Conservation (phyloP, 2,113 vertebrate genomes). For the Nycticebus coucang region DNA sequence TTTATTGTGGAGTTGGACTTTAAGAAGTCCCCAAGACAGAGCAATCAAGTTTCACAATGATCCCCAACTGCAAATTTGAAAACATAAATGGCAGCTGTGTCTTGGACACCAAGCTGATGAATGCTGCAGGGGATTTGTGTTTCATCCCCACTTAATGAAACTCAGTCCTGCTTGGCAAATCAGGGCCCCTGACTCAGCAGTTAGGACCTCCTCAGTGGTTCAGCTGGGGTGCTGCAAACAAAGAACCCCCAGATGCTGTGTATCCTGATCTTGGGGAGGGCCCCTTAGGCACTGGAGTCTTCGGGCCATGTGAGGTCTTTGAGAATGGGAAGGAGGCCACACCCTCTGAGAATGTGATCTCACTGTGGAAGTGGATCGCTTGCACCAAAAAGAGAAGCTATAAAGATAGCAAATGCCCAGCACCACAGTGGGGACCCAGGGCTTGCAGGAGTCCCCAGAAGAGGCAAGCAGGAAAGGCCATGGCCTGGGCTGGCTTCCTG, state of each 20-base stretch:
- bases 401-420: background rate
- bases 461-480: background rate
- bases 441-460: background rate
- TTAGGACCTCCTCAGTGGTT: conserved; percentile 48
- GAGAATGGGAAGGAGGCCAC: background rate
- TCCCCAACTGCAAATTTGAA: conserved; percentile 73
- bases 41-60: conserved; percentile 79
- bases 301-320: background rate
- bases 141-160: conserved; percentile 56
- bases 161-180: background rate
- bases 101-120: conserved; percentile 53
- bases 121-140: conserved; percentile 37
- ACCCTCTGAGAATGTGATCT: background rate
- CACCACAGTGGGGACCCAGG: background rate
- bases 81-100: conserved; percentile 69
- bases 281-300: too few species aligned
- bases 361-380: background rate
- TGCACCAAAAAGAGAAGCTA: background rate
- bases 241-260: background rate
- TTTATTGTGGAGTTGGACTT: conserved; percentile 79
- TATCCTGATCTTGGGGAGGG: background rate
- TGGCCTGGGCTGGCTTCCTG: background rate
- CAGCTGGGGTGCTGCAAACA: background rate
- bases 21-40: conserved; percentile 80
- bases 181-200: conserved; percentile 71